Evolutionary conservation across 2,888 invertebrate genomes (phyloP).

Genomic region (Strigamia transsilvanica): DNA sequence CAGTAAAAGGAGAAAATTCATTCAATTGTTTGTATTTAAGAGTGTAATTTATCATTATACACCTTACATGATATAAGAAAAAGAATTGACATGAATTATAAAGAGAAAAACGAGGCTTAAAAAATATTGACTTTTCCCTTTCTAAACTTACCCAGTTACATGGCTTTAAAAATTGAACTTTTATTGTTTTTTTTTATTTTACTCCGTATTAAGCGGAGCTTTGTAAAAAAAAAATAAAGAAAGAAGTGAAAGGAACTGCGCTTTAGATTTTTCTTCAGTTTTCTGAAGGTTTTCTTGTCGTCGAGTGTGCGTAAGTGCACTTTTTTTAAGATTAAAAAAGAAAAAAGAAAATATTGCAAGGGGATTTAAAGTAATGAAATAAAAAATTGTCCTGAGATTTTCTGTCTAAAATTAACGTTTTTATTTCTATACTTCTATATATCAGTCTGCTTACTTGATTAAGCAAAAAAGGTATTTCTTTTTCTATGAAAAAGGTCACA

Average conservation of each 20-base stretch:
- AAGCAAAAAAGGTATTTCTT: conserved; percentile 40
- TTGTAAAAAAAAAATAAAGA: neutral
- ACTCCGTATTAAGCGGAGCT: neutral
- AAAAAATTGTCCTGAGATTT: neutral
- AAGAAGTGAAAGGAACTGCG: conserved; percentile 3
- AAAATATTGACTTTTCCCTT: neutral
- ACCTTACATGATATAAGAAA: conserved; percentile 2
- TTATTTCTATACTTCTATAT: conserved; percentile 3
- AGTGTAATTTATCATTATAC: conserved; percentile 29
- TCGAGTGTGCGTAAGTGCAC: neutral
- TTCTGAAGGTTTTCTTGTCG: neutral
- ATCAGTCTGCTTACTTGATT: conserved; percentile 34
- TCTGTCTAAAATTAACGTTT: conserved; percentile 46
- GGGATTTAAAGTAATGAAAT: conserved; percentile 1
- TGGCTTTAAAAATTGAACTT: conserved; percentile 7
- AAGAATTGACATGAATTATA: conserved; percentile 4
- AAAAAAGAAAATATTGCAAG: neutral
- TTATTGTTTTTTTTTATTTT: neutral
- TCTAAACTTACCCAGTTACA: neutral
- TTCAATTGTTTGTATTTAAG: conserved; percentile 12
- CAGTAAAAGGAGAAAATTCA: neutral
- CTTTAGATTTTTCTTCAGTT: conserved; percentile 29
- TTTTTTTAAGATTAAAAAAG: conserved; percentile 7
- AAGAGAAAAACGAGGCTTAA: conserved; percentile 13
- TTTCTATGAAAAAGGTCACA: conserved; percentile 47